These are phyloP conservation scores for Acanthopleura granulata DNA, from an alignment of 2,888 invertebrate species.

Conservation along the genomic window DNA sequence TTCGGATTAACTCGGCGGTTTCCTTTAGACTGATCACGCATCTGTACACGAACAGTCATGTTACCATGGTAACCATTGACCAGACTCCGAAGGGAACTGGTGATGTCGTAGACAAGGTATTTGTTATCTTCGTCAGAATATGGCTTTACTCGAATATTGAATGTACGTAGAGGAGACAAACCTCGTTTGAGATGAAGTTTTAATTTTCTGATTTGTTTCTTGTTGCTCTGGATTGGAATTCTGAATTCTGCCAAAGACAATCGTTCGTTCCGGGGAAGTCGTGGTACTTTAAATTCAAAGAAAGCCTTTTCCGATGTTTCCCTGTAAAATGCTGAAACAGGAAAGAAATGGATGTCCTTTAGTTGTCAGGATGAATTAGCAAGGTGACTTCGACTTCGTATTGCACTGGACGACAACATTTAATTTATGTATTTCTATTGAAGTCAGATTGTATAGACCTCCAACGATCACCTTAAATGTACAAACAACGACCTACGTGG, in stretches of 20 bases:
- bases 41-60: slow-evolving; percentile 31
- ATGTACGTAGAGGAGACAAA: slow-evolving; percentile 29
- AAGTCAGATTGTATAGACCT: too few relatives aligned
- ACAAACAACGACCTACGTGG: too few relatives aligned
- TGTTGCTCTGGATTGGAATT: slow-evolving; percentile 33
- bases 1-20: neutral
- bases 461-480: too few relatives aligned
- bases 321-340: too few relatives aligned
- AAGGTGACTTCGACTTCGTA: too few relatives aligned
- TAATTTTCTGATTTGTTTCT: slow-evolving; percentile 1
- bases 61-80: slow-evolving; percentile 47
- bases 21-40: slow-evolving; percentile 22
- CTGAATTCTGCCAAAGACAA: slow-evolving; percentile 52
- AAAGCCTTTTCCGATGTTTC: neutral
- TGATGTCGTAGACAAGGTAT: slow-evolving; percentile 42
- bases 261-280: slow-evolving; percentile 44
- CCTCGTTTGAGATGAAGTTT: slow-evolving; percentile 29
- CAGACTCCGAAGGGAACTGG: slow-evolving; percentile 35
- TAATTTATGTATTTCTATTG: too few relatives aligned
- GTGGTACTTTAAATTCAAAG: slow-evolving; percentile 33
- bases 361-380: too few relatives aligned
- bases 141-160: slow-evolving; percentile 28
- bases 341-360: too few relatives aligned
- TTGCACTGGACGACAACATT: too few relatives aligned
- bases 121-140: slow-evolving; percentile 23